Evolutionary conservation across 2,113 vertebrate genomes (phyloP).

Genomic region (Bujurquina vittata): DNA sequence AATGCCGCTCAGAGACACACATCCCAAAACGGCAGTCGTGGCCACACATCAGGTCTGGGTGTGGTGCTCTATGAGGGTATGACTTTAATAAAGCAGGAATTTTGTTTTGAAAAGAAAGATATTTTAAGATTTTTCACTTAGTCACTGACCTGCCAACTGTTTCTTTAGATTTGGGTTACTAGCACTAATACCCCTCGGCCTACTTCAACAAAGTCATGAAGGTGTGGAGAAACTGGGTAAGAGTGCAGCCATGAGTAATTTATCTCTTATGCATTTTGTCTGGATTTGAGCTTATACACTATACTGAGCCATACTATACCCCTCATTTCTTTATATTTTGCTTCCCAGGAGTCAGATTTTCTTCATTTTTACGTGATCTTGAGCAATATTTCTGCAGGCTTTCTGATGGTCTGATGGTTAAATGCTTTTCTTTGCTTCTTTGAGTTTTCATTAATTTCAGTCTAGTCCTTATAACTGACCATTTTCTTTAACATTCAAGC

Average conservation of each 20-base stretch:
- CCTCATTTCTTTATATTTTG: not conserved
- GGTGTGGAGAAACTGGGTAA: not conserved
- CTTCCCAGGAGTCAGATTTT: not conserved
- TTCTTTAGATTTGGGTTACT: slow-evolving; percentile 55
- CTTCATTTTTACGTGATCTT: not conserved
- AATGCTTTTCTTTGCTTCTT: not conserved
- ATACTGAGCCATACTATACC: not conserved
- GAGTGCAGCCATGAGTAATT: not conserved
- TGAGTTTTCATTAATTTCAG: not conserved
- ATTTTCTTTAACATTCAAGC: not conserved
- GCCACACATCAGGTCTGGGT: slow-evolving; percentile 50
- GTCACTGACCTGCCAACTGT: slow-evolving; percentile 32
- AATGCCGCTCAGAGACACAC: slow-evolving; percentile 40
- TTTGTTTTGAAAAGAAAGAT: slow-evolving; percentile 57
- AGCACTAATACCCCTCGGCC: not conserved
- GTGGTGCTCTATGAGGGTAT: slow-evolving; percentile 47
- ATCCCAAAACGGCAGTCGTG: slow-evolving; percentile 23
- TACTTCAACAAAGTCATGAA: not conserved
- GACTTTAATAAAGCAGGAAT: slow-evolving; percentile 69
- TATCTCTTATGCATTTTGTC: not conserved
- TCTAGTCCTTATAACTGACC: not conserved
- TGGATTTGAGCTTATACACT: not conserved
- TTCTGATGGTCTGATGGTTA: not conserved
- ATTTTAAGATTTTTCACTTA: slow-evolving; percentile 41
- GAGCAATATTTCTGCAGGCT: not conserved